Base-by-base conservation (phyloP, 1,140 invertebrate species). In the Prorops nasuta region DNA sequence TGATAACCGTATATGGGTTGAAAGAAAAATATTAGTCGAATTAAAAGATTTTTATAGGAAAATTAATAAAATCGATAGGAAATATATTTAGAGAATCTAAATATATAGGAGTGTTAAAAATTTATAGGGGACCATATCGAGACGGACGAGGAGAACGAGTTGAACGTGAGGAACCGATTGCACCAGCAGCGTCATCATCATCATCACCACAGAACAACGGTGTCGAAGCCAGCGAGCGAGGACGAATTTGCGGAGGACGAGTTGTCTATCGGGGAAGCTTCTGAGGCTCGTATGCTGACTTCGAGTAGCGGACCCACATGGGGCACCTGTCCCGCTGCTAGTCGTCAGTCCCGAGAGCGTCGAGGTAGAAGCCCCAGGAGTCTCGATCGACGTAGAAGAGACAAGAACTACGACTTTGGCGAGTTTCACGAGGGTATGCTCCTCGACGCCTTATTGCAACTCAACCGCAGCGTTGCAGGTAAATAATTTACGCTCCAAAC, bases 221-320 rank as follows among this genome's bases (percentile, higher is more conserved):
- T 63, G 15, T 81, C 79, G 32, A 81, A 80, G 17, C 67, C 79
- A 1, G 79, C 74, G 44, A 85, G 83, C 64, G 84, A 86, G 60
- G 84, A 87, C 51, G 85, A 86, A 51, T 85, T 85, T 54, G 84
- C 84, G 49, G 85, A 86, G 66, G 85, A 87, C 58, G 85, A 86
- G 62, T 67, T 86, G 15, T 79, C 77, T 48, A 60, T 80, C 6
- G 78, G 72, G 28, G 73, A 84, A 71, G 63, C 72, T 1, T 84
- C 67, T 72, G 80, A 49, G 78, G 83, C 65, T 74, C 79, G 51
- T 63, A 70, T 71, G 69, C 65, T 71, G 60, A 79, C 77, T 24
- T 69, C 75, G 20, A 54, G 42, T 49, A 67, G 66, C 21, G 69
- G 74, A 51, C 73, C 71, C 44, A 70, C 57, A 40, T 76, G 64